Evolutionary conservation across 2,888 invertebrate genomes (phyloP).

Genomic region (Thymelicus acteon): DNA sequence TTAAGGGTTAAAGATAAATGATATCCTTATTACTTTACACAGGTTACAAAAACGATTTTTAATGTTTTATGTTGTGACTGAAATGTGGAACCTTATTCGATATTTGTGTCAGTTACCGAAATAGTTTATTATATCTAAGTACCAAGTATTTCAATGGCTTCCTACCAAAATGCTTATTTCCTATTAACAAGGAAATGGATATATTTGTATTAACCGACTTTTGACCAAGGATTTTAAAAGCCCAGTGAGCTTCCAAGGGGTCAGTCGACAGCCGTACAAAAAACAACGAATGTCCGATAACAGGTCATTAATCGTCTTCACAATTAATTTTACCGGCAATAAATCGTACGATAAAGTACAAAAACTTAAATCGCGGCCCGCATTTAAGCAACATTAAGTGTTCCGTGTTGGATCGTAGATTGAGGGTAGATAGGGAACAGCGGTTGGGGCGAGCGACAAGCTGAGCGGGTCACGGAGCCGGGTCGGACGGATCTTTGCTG

Average conservation of each 20-base stretch:
- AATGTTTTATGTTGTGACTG: not conserved
- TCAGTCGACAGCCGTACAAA: conserved; percentile 35
- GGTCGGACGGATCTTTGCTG: too few relatives aligned
- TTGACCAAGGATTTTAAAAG: conserved; percentile 1
- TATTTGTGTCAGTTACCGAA: not conserved
- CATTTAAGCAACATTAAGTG: conserved; percentile 62
- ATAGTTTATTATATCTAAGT: not conserved
- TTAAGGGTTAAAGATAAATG: too few relatives aligned
- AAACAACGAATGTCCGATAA: conserved; percentile 35
- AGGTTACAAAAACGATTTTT: too few relatives aligned
- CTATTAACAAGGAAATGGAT: not conserved
- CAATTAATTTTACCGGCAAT: conserved; percentile 47
- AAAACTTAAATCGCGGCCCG: conserved; percentile 49
- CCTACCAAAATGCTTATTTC: not conserved
- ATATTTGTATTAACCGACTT: not conserved
- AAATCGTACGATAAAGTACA: conserved; percentile 49
- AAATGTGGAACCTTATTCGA: not conserved
- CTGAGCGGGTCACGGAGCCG: not conserved
- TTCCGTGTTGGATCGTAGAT: conserved; percentile 73
- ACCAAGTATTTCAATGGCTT: not conserved
- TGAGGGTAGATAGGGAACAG: conserved; percentile 67
- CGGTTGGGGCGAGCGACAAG: conserved; percentile 44
- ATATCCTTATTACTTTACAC: too few relatives aligned
- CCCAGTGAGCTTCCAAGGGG: conserved; percentile 11
- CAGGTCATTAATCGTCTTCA: conserved; percentile 39